These are phyloP conservation scores for Luffia ferchaultella DNA, from an alignment of 2,888 invertebrate species.

Conservation along the genomic window DNA sequence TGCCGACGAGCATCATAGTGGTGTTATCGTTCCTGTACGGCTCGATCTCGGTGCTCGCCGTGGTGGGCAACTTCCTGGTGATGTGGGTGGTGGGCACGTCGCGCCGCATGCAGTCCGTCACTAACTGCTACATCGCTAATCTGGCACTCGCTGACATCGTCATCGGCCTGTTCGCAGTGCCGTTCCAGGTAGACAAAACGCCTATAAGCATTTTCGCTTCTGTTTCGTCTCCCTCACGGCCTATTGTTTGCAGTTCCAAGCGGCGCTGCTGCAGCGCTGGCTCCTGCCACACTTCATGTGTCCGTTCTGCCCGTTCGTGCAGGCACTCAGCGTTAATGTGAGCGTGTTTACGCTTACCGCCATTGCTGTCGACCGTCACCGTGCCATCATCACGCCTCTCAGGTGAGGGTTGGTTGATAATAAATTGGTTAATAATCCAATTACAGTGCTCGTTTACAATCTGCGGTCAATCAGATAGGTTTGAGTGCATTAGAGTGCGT, in stretches of 20 bases:
- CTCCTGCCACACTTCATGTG: constrained; percentile 87
- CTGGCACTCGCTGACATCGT: constrained; percentile 86
- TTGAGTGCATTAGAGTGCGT: too few relatives aligned
- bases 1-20: constrained; percentile 76
- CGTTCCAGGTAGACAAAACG: constrained; percentile 74
- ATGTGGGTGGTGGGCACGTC: constrained; percentile 85
- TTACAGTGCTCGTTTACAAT: too few relatives aligned
- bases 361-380: constrained; percentile 86
- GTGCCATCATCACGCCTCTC: constrained; percentile 77
- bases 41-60: constrained; percentile 80
- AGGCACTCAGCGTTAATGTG: constrained; percentile 87
- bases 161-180: constrained; percentile 85
- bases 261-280: constrained; percentile 87
- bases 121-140: constrained; percentile 88
- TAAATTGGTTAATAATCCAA: background rate
- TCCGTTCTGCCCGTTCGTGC: constrained; percentile 87
- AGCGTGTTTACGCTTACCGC: constrained; percentile 88
- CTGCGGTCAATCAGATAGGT: too few relatives aligned
- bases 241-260: constrained; percentile 74
- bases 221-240: too few relatives aligned
- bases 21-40: constrained; percentile 83
- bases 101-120: constrained; percentile 80
- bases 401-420: constrained; percentile 52
- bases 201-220: too few relatives aligned
- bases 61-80: constrained; percentile 85